Conservation (phyloP, 2,797 vertebrate species). For the Helicolenus hilgendorfi region DNA sequence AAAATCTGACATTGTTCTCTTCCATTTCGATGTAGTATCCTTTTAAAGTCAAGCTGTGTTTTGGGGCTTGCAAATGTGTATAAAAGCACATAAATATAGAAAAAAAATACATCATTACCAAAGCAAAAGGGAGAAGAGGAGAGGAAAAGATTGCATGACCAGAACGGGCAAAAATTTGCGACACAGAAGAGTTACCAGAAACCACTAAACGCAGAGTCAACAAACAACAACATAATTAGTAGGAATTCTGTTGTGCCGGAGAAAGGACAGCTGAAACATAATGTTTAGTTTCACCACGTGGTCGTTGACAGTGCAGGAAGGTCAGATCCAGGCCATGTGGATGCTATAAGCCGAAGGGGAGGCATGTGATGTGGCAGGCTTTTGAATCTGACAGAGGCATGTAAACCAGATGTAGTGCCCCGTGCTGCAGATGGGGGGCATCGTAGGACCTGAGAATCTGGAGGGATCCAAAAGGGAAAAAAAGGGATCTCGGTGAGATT, state of each 20-base stretch:
- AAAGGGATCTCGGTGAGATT: conserved; percentile 73
- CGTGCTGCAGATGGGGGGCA: conserved; percentile 76
- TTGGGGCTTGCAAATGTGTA: neutral
- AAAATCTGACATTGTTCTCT: neutral
- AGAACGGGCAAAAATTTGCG: neutral
- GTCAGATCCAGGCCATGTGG: conserved; percentile 75
- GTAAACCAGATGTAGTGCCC: conserved; percentile 72
- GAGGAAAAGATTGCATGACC: neutral
- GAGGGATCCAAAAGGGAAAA: conserved; percentile 59
- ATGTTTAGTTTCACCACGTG: neutral
- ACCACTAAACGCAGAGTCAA: neutral
- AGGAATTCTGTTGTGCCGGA: neutral
- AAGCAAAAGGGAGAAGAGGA: neutral
- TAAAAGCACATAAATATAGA: neutral
- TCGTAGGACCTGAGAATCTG: conserved; percentile 82
- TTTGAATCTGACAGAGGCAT: conserved; percentile 3
- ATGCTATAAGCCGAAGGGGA: conserved; percentile 57
- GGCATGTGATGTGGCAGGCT: conserved; percentile 65
- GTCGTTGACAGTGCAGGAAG: conserved; percentile 23
- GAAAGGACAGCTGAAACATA: neutral
- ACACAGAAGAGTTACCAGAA: neutral
- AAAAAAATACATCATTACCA: neutral
- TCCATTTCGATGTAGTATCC: neutral
- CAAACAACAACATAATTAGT: conserved; percentile 34
- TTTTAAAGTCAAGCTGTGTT: neutral